A percentile compares a stretch with the other conserved stretches of the same genome.
These are phyloP conservation scores for Elachura formosa DNA, from an alignment of 2,113 vertebrate genomes.

Conservation along the genomic window DNA sequence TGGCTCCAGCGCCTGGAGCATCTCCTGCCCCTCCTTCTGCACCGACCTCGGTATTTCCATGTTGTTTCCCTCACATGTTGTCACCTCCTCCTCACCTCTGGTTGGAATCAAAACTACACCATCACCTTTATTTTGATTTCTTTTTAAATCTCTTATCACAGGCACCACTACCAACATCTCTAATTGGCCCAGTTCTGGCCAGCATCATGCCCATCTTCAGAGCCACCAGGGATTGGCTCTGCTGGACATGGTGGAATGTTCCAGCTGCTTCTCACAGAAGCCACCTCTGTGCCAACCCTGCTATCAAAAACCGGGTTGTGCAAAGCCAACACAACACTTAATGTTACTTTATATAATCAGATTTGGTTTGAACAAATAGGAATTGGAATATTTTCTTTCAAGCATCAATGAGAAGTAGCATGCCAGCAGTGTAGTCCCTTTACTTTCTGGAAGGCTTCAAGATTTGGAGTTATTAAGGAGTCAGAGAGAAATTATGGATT, in stretches of 20 bases:
- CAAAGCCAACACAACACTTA: not conserved
- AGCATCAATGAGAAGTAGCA: not conserved
- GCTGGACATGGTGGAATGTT: fast-evolving
- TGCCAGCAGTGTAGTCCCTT: not conserved
- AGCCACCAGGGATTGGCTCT: not conserved
- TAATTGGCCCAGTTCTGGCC: fast-evolving
- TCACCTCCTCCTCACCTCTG: not conserved
- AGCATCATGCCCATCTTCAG: not conserved
- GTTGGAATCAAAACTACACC: not conserved
- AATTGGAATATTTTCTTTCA: not conserved
- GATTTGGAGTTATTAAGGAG: not conserved
- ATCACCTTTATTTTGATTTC: not conserved
- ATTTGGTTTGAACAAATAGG: not conserved
- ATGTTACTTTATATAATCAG: not conserved
- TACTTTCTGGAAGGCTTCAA: not conserved
- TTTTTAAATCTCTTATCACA: not conserved
- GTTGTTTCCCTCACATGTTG: not conserved
- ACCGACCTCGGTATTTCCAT: no score
- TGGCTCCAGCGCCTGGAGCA: fast-evolving
- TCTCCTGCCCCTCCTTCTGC: not conserved
- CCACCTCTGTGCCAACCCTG: fast-evolving
- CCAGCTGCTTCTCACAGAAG: not conserved
- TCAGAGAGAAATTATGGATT: not conserved
- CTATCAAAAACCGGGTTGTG: not conserved
- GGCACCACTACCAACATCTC: not conserved